phyloP scores from a whole-genome alignment of 2,888 invertebrate species.

The Schizaphis graminum region DNA sequence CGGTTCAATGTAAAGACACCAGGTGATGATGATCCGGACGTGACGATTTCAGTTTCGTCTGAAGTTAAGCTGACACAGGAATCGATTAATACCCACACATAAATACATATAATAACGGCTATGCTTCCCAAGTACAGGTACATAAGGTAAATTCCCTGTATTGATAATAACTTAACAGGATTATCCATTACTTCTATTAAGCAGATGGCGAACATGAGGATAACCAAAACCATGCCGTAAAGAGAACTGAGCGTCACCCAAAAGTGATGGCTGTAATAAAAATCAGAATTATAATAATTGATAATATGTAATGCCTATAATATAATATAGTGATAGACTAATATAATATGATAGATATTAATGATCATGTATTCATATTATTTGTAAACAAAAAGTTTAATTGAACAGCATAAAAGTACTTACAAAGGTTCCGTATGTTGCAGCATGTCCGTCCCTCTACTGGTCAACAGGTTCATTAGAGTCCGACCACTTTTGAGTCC shows the following conservation, averaged over 20 bases:
- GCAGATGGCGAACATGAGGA: constrained; percentile 73
- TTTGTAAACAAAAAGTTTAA: background rate
- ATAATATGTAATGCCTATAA: background rate
- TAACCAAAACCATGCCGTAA: constrained; percentile 74
- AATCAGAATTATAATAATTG: background rate
- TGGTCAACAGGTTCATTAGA: constrained; percentile 70
- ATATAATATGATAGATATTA: background rate
- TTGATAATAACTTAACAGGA: constrained; percentile 73
- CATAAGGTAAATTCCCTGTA: constrained; percentile 74
- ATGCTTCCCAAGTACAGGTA: constrained; percentile 74
- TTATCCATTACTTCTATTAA: constrained; percentile 75
- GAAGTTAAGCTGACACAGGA: constrained; percentile 72
- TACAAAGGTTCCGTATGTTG: constrained; percentile 73
- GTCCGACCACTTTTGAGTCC: constrained; percentile 67
- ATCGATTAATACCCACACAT: constrained; percentile 74
- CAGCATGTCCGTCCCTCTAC: constrained; percentile 70
- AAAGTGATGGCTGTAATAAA: constrained; percentile 72
- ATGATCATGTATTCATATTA: background rate
- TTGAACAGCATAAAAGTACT: constrained; percentile 68
- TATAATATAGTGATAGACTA: background rate
- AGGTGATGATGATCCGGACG: constrained; percentile 72
- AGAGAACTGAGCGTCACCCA: constrained; percentile 74
- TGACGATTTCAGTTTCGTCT: constrained; percentile 68
- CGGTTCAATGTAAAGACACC: constrained; percentile 72
- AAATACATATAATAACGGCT: constrained; percentile 74